Percentiles rank a stretch among this genome's conserved stretches.
phyloP scores from a whole-genome alignment of 92 coral and sea anemone genomes.

The Virgularia gustaviana region DNA sequence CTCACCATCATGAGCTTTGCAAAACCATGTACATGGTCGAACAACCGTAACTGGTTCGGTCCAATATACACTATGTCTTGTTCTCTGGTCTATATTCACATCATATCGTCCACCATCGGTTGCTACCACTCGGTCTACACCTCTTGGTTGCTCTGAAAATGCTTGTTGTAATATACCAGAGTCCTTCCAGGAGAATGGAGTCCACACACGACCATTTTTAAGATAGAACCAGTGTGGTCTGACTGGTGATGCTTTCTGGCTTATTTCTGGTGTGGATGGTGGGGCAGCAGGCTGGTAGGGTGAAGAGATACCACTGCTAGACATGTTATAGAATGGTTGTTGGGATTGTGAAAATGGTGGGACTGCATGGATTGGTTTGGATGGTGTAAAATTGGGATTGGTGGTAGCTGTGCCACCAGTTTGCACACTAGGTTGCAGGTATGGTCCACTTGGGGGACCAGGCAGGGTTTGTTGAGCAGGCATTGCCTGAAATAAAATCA shows the following conservation, averaged over 20 bases:
- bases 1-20: conserved; percentile 77
- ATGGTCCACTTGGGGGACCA: conserved; percentile 6
- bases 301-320: conserved; percentile 30
- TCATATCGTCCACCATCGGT: conserved; percentile 99
- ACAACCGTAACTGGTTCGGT: conserved; percentile 82
- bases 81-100: conserved; percentile 81
- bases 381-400: conserved; percentile 36
- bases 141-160: conserved; percentile 47
- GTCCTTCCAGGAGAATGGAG: conserved; percentile 87
- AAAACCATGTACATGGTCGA: conserved; percentile 93
- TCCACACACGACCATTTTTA: conserved; percentile 71
- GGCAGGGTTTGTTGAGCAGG: conserved; percentile 28
- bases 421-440: conserved; percentile 24
- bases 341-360: conserved; percentile 31
- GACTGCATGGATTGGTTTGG: conserved; percentile 36
- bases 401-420: conserved; percentile 31
- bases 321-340: too few relatives aligned
- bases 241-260: conserved; percentile 62
- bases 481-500: conserved; percentile 29
- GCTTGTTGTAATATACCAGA: conserved; percentile 84
- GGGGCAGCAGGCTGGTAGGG: conserved; percentile 48
- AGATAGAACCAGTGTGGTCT: conserved; percentile 95
- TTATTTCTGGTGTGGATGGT: conserved; percentile 47
- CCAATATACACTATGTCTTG: conserved; percentile 86
- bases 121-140: conserved; percentile 68